Conservation (phyloP, 2,113 vertebrate species). For the Nipponia nippon region DNA sequence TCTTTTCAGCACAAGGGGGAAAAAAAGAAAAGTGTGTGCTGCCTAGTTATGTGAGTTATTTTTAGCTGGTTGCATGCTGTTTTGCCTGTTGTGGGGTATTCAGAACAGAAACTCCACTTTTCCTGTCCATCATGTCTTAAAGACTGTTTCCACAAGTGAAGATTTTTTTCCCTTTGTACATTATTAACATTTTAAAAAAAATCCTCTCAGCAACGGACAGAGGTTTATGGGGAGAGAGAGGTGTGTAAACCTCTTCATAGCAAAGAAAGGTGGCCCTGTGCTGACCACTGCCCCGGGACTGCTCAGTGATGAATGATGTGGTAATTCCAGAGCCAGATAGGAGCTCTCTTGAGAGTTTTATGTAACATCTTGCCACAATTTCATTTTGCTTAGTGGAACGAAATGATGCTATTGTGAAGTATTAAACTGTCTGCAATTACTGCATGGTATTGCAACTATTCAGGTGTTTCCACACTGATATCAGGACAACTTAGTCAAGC, state of each 20-base stretch:
- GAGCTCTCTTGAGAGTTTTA: not conserved
- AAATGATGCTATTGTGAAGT: fast-evolving
- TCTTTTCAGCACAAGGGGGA: not conserved
- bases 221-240: not conserved
- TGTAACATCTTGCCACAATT: not conserved
- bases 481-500: not conserved
- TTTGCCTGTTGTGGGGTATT: not conserved
- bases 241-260: not conserved
- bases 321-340: not conserved
- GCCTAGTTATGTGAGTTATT: not conserved
- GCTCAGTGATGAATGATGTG: not conserved
- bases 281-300: not conserved
- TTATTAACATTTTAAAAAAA: not conserved
- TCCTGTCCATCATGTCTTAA: not conserved
- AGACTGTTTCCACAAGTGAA: not conserved
- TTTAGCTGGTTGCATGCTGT: not conserved
- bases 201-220: not conserved
- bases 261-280: not conserved
- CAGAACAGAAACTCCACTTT: not conserved
- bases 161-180: not conserved
- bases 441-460: not conserved
- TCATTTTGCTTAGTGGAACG: not conserved
- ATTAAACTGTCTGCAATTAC: not conserved
- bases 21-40: not conserved
- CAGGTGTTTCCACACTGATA: not conserved